Base-by-base conservation (phyloP, 2,888 invertebrate species). In the Chloroclysta siterata region DNA sequence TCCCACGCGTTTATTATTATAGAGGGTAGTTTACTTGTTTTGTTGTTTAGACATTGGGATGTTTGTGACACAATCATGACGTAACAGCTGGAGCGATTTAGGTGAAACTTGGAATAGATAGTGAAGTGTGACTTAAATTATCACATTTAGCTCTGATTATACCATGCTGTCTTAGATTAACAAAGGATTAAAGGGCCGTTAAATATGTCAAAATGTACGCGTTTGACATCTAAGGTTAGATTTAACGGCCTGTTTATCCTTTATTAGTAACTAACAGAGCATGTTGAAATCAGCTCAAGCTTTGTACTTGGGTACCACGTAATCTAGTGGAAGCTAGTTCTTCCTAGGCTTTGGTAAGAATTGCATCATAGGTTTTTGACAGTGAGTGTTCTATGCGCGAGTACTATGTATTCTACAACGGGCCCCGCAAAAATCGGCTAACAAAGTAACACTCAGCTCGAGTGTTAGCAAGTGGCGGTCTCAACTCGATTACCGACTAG, bases 401-500 rank as follows among this genome's bases (percentile, higher is more conserved):
- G 11, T 17, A 52, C 39, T 17, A 7, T n/a, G 52, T 53, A 22
- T 50, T 41, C 56, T 29, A 29, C 66, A 69, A 71, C 74, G 72
- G 71, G 76, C 77, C 79, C 74, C 81, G 81, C 87, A 85, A 89
- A 88, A 89, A 88, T 87, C 85, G 83, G 83, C 88, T 88, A 90
- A 91, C 90, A 90, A 90, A 84, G 90, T 90, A 90, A 89, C 90
- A 87, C 89, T 89, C 75, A 76, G 78, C 83, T 87, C 81, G 81
- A 88, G 89, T 87, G 88, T 79, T 82, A 75, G 81, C 87, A 88
- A 91, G 91, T 90, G 91, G 84, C 83, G 86, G 89, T 88, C 89
- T 84, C 79, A 80, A 92, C 89, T 91, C 91, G 90, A 90, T 91
- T 92, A 91, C 87, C 73, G 82, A 82, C 75, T 86, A 84, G 85